phyloP scores from a whole-genome alignment of 2,797 vertebrate genomes.

The Tarsius wallacei region DNA sequence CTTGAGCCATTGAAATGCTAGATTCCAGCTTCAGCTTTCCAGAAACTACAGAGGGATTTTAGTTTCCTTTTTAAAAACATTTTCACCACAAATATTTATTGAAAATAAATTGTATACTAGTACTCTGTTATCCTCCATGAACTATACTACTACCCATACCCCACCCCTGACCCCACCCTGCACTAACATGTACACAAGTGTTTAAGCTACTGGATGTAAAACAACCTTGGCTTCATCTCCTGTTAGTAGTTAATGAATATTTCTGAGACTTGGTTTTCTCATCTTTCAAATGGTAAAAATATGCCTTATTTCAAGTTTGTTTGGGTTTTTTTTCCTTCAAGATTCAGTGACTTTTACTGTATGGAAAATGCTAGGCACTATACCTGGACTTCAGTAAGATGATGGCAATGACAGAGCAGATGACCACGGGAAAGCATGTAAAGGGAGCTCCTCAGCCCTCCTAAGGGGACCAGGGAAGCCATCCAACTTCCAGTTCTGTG shows the following conservation, averaged over 20 bases:
- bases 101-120: background rate
- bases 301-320: background rate
- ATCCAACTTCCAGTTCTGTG: background rate
- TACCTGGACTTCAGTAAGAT: background rate
- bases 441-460: background rate
- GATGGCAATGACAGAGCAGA: background rate
- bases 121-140: background rate
- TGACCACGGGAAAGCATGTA: background rate
- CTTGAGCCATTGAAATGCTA: background rate
- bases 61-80: background rate
- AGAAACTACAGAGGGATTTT: background rate
- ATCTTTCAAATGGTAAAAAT: constrained; percentile 48
- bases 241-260: background rate
- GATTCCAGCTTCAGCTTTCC: background rate
- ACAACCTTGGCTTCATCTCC: background rate
- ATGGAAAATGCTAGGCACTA: background rate
- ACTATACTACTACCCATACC: background rate
- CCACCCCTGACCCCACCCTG: no score
- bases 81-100: background rate
- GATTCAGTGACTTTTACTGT: background rate
- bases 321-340: background rate
- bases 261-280: background rate
- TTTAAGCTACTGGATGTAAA: background rate
- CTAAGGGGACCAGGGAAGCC: background rate
- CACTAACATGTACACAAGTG: background rate